Percentiles rank a stretch among this genome's conserved stretches.
These are phyloP conservation scores for Drosophila sordidula DNA, from an alignment of 2,888 invertebrate genomes.

Conservation along the genomic window DNA sequence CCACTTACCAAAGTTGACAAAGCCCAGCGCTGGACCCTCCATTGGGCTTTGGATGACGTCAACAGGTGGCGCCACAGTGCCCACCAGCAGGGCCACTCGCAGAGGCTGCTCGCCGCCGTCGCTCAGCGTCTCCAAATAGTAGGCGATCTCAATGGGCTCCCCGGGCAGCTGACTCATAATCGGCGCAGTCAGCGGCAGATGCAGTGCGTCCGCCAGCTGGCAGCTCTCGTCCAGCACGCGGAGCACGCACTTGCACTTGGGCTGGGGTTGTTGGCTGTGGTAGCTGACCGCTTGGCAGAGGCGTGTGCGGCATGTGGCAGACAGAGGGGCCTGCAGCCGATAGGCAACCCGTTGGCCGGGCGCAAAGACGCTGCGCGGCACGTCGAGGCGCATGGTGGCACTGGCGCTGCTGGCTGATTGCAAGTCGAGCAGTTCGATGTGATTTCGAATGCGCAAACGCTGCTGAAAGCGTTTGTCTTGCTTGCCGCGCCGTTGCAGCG, in stretches of 20 bases:
- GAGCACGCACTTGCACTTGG: constrained; percentile 41
- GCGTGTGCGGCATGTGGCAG: constrained; percentile 30
- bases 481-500: constrained; percentile 56
- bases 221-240: constrained; percentile 44
- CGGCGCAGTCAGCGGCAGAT: constrained; percentile 58
- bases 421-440: constrained; percentile 54
- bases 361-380: constrained; percentile 64
- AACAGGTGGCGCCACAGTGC: constrained; percentile 62
- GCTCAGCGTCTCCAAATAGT: constrained; percentile 51
- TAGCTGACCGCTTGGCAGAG: constrained; percentile 60
- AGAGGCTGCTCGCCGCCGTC: constrained; percentile 17
- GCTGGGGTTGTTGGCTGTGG: constrained; percentile 41
- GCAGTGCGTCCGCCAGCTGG: constrained; percentile 31
- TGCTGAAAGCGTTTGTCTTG: constrained; percentile 58
- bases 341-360: constrained; percentile 68
- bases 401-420: constrained; percentile 21
- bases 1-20: constrained; percentile 58
- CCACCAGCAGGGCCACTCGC: constrained; percentile 51
- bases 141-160: constrained; percentile 46
- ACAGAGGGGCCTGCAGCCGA: constrained; percentile 23
- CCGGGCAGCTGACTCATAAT: constrained; percentile 46
- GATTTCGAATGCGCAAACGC: constrained; percentile 53
- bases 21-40: constrained; percentile 31
- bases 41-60: not conserved
- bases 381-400: constrained; percentile 14